Conservation (phyloP, 2,888 invertebrate species). For the Heliconius erato region DNA sequence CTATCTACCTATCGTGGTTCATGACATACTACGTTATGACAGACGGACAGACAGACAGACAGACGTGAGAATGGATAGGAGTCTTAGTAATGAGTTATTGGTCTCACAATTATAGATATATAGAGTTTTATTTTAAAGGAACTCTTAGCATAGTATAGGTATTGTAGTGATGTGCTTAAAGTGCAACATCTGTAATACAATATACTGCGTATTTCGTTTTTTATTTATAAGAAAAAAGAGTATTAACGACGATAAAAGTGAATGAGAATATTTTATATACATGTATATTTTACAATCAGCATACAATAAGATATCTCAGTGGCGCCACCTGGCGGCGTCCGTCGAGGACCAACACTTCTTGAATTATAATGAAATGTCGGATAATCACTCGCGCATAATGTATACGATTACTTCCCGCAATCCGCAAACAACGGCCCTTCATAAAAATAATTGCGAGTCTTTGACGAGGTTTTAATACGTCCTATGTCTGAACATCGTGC, state of each 20-base stretch:
- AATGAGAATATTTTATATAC: background rate
- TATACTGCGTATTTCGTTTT: background rate
- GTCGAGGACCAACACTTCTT: background rate
- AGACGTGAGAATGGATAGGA: too few relatives aligned
- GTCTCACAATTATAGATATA: too few relatives aligned
- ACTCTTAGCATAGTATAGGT: too few relatives aligned
- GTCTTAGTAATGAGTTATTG: too few relatives aligned
- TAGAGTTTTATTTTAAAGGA: too few relatives aligned
- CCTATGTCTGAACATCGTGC: constrained; percentile 48
- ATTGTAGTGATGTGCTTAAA: too few relatives aligned
- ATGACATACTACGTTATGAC: too few relatives aligned
- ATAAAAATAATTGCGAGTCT: constrained; percentile 46
- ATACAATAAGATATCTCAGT: background rate
- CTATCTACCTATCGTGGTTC: too few relatives aligned
- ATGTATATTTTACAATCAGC: background rate
- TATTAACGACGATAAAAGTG: background rate
- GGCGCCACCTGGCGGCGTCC: background rate
- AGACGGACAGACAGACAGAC: too few relatives aligned
- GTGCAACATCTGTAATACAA: too few relatives aligned
- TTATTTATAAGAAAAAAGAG: background rate
- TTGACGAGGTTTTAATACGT: constrained; percentile 53
- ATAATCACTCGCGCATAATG: constrained; percentile 39
- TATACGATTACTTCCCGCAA: constrained; percentile 34
- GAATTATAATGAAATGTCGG: constrained; percentile 17
- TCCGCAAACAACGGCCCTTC: constrained; percentile 47